These are phyloP conservation scores for Digitonthophagus gazella DNA, from an alignment of 2,888 invertebrate species.

Conservation along the genomic window DNA sequence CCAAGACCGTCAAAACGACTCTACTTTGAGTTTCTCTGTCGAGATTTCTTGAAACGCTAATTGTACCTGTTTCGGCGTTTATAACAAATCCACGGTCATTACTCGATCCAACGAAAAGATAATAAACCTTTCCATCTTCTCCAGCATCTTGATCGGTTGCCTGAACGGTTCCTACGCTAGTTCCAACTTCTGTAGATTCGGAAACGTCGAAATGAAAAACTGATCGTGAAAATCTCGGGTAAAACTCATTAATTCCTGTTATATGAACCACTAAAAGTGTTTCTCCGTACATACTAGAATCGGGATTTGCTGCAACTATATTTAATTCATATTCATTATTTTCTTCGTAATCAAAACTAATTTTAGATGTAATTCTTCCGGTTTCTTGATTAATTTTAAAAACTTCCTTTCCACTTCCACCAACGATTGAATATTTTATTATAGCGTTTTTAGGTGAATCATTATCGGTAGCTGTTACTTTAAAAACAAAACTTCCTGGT, in stretches of 20 bases:
- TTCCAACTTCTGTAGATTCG: slow-evolving; percentile 84
- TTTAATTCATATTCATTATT: slow-evolving; percentile 70
- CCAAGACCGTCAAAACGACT: slow-evolving; percentile 86
- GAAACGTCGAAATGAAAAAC: slow-evolving; percentile 92
- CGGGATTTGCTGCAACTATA: slow-evolving; percentile 84
- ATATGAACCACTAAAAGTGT: slow-evolving; percentile 73
- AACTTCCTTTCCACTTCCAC: slow-evolving; percentile 69
- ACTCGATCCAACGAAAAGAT: slow-evolving; percentile 89
- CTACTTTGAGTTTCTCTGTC: slow-evolving; percentile 88
- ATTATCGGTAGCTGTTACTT: slow-evolving; percentile 74
- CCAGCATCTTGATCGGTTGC: slow-evolving; percentile 89
- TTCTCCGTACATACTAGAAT: slow-evolving; percentile 74
- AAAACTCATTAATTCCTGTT: slow-evolving; percentile 85
- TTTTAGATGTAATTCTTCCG: slow-evolving; percentile 73
- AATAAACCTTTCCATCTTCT: slow-evolving; percentile 84
- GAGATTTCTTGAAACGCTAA: slow-evolving; percentile 76
- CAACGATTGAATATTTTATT: slow-evolving; percentile 78
- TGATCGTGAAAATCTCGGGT: slow-evolving; percentile 83
- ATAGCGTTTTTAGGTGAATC: slow-evolving; percentile 87
- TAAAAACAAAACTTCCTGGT: slow-evolving; percentile 70
- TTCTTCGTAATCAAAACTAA: slow-evolving; percentile 86
- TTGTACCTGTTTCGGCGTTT: slow-evolving; percentile 78
- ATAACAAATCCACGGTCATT: slow-evolving; percentile 89
- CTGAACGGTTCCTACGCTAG: slow-evolving; percentile 80
- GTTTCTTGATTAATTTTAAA: slow-evolving; percentile 76